Conservation (phyloP, 1,140 invertebrate species). For the Pomacea maculata region DNA sequence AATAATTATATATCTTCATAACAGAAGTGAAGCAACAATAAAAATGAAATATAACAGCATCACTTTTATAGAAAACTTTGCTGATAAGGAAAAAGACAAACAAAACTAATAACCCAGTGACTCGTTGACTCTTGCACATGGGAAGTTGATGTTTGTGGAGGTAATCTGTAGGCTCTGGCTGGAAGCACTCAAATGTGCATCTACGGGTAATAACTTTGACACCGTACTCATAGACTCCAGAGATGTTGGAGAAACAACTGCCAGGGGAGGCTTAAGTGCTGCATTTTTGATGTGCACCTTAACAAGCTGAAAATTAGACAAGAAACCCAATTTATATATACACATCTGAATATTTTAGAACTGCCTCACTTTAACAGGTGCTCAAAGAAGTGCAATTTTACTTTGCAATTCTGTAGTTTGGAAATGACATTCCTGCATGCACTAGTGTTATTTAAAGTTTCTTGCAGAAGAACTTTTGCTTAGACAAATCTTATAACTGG, state of each 20-base stretch:
- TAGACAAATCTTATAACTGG: no score
- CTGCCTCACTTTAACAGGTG: no score
- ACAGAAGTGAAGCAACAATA: background rate
- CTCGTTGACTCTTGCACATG: slow-evolving; percentile 7
- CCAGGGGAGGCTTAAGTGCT: background rate
- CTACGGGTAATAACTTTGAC: background rate
- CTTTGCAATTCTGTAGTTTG: no score
- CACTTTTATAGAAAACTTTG: background rate
- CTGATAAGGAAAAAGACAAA: background rate
- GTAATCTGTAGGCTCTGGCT: slow-evolving; percentile 7
- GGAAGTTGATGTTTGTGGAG: slow-evolving; percentile 19
- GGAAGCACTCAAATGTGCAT: background rate
- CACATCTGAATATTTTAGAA: no score
- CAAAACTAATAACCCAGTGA: background rate
- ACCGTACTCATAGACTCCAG: background rate
- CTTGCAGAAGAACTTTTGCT: no score
- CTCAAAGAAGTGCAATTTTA: no score
- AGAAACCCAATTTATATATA: no score
- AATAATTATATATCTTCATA: background rate
- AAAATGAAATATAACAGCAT: background rate
- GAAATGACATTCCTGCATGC: no score
- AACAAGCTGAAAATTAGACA: slow-evolving; percentile 7
- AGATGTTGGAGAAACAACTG: slow-evolving; percentile 10
- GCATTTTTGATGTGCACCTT: slow-evolving; percentile 2
- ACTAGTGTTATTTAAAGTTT: no score